Evolutionary conservation across 2,888 invertebrate species (phyloP), one percentile per base, ranked within the genome.

Genomic region (Synergus japonicus): DNA sequence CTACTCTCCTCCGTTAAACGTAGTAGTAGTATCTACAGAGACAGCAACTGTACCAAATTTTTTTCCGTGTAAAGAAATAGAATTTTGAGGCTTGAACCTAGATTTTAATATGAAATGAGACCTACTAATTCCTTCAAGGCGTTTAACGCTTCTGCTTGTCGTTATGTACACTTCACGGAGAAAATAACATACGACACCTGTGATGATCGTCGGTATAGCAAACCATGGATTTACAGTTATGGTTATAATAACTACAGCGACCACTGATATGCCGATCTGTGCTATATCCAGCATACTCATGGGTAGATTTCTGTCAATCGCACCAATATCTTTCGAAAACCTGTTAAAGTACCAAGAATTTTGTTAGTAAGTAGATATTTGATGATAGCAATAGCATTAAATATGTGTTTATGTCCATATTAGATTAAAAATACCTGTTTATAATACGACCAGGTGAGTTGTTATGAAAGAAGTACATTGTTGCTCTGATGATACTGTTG

Each of bases 311-410:
- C 95, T 95, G 85, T 95, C 95, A 1, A 95, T 94, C 0, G 94
- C 93, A 1, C 95, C 97, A 93, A 97, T 96, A 88, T 98, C 98
- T 92, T 97, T 98, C 0, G 97, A 96, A 92, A 98, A 98, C 64
- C 98, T 92, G 64, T 46, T 76, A 43, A 41, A 44, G 13, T 22
- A 22, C 22, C 22, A 78, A 18, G n/a, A 18, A 65, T 18, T 41
- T 43, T 4, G 15, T 13, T 29, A 15, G 15, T n/a, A 43, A 8
- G n/a, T 4, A 58, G 37, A 37, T 37, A 37, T 37, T 37, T 46
- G 12, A 49, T 0, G 22, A 15, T 46, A 41, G 29, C 5, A 43
- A n/a, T 8, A 7, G 22, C n/a, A n/a, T n/a, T n/a, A n/a, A n/a
- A n/a, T n/a, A n/a, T n/a, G n/a, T n/a, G n/a, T n/a, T n/a, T n/a